Conservation (phyloP, 2,113 vertebrate genomes). For the Platichthys stellatus region DNA sequence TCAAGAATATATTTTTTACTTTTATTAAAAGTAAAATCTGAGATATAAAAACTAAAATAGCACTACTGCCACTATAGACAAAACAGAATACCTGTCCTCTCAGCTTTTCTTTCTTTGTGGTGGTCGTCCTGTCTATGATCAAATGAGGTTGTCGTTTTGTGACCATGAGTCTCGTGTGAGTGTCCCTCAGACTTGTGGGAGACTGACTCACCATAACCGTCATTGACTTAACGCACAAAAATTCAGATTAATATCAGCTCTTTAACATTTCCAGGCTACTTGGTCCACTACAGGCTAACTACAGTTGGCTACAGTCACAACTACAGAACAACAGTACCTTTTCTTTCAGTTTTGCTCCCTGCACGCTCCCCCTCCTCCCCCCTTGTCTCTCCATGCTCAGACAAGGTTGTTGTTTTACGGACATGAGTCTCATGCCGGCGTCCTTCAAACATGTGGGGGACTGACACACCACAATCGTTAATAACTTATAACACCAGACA, state of each 20-base stretch:
- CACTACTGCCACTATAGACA: background rate
- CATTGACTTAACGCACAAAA: background rate
- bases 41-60: background rate
- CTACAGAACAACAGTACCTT: background rate
- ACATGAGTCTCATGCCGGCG: background rate
- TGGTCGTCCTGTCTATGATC: background rate
- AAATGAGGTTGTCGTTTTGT: background rate
- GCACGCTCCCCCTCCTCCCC: background rate
- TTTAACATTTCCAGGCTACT: background rate
- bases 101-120: background rate
- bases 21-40: too few relatives aligned
- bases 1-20: too few relatives aligned
- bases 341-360: background rate
- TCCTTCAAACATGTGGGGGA: background rate
- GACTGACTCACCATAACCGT: constrained; percentile 10
- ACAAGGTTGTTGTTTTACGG: background rate
- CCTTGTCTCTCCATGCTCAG: background rate
- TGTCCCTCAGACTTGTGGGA: background rate
- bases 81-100: background rate
- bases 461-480: background rate
- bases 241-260: background rate
- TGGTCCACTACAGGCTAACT: background rate
- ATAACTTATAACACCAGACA: background rate
- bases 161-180: constrained; percentile 3
- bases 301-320: background rate